Percentiles rank a stretch among this genome's conserved stretches.
Evolutionary conservation across 2,797 vertebrate species (phyloP).

Genomic region (Lycodopsis pacificus): DNA sequence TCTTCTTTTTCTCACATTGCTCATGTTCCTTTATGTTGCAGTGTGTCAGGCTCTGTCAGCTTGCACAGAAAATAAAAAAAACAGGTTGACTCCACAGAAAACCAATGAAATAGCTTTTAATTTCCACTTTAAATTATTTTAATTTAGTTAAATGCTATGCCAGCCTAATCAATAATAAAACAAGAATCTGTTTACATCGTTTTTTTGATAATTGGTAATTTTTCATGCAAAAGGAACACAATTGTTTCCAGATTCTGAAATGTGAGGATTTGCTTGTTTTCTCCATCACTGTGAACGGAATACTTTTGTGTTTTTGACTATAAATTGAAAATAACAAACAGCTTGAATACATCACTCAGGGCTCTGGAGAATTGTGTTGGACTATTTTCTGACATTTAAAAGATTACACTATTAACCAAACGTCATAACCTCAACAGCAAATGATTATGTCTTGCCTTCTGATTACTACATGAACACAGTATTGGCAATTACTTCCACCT

Average conservation of each 20-base stretch:
- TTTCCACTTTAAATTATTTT: neutral
- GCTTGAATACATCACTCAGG: neutral
- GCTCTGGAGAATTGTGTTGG: neutral
- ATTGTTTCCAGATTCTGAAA: neutral
- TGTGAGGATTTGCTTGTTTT: neutral
- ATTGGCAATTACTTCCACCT: constrained; percentile 31
- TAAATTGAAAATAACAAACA: constrained; percentile 1
- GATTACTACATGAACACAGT: constrained; percentile 31
- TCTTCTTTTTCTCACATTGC: constrained; percentile 10
- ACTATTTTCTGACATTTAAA: neutral
- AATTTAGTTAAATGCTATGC: neutral
- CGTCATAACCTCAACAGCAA: neutral
- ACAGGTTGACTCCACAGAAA: neutral
- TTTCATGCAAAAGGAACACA: neutral
- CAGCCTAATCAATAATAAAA: neutral
- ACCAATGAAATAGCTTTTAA: neutral
- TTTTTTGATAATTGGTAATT: too few relatives aligned
- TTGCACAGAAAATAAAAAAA: neutral
- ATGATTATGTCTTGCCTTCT: constrained; percentile 20
- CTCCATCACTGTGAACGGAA: neutral
- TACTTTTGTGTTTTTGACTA: neutral
- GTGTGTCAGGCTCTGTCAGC: constrained; percentile 1
- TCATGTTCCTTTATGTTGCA: neutral
- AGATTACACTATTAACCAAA: neutral
- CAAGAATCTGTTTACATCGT: too few relatives aligned